These are phyloP conservation scores for Ditula angustiorana DNA, from an alignment of 2,888 invertebrate genomes.

Conservation along the genomic window DNA sequence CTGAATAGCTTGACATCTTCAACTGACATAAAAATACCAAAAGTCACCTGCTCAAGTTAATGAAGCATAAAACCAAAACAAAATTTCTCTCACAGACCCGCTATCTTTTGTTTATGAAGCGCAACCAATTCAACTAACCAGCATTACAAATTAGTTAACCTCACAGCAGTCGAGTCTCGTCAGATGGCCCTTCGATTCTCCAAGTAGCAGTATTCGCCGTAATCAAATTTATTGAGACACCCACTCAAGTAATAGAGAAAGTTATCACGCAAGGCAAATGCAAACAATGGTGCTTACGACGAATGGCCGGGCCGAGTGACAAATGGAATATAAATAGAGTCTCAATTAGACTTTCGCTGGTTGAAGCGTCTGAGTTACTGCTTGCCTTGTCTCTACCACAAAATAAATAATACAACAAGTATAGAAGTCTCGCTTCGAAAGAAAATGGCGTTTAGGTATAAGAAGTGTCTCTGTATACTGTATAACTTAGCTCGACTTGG, in stretches of 20 bases:
- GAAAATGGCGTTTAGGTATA: too few species aligned
- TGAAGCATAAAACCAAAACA: not conserved
- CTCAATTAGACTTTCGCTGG: conserved; percentile 29
- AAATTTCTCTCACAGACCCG: not conserved
- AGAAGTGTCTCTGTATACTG: too few species aligned
- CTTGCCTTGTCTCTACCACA: not conserved
- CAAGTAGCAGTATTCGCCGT: conserved; percentile 1
- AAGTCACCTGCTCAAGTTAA: not conserved
- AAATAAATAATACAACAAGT: too few species aligned
- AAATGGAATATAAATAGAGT: conserved; percentile 36
- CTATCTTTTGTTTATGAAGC: not conserved
- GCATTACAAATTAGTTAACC: conserved; percentile 5
- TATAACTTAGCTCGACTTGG: too few species aligned
- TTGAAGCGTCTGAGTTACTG: conserved; percentile 3
- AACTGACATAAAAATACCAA: not conserved
- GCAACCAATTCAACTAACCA: not conserved
- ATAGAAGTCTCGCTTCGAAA: too few species aligned
- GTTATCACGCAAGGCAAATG: conserved; percentile 39
- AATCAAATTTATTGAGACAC: conserved; percentile 30
- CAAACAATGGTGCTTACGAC: conserved; percentile 42
- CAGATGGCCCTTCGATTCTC: conserved; percentile 20
- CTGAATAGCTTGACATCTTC: not conserved
- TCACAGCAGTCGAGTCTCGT: not conserved
- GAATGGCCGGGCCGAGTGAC: conserved; percentile 24
- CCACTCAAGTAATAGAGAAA: conserved; percentile 41